Evolutionary conservation across 1,140 invertebrate genomes (phyloP).

Genomic region (Sarcophaga peregrina): DNA sequence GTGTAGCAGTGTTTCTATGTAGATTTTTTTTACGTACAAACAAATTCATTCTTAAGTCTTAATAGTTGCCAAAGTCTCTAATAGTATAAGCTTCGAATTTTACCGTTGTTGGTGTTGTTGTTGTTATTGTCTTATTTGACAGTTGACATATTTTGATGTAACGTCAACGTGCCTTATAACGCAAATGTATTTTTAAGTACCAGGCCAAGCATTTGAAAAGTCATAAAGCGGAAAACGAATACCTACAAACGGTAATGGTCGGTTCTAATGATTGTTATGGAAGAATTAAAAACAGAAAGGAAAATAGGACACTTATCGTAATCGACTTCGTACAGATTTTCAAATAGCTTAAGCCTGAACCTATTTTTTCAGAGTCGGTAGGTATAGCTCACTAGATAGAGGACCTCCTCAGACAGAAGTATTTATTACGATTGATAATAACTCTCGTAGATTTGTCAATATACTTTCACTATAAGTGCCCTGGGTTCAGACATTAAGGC

Average conservation of each 20-base stretch:
- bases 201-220: background rate
- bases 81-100: background rate
- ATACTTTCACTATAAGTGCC: no score
- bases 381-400: no score
- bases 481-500: no score
- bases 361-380: no score
- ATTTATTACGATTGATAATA: no score
- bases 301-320: no score
- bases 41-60: background rate
- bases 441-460: no score
- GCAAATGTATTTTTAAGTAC: constrained; percentile 35
- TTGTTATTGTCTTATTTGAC: background rate
- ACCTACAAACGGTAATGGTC: constrained; percentile 2
- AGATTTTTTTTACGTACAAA: background rate
- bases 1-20: no score
- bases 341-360: no score
- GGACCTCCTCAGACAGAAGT: no score
- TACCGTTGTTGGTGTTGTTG: background rate
- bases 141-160: constrained; percentile 33
- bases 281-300: no score
- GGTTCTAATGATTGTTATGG: background rate
- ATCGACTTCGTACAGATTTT: no score
- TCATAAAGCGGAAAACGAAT: background rate
- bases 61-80: background rate
- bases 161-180: constrained; percentile 24